These are phyloP conservation scores for Bilobella aurantiaca DNA, from an alignment of 1,140 invertebrate species.

Conservation along the genomic window DNA sequence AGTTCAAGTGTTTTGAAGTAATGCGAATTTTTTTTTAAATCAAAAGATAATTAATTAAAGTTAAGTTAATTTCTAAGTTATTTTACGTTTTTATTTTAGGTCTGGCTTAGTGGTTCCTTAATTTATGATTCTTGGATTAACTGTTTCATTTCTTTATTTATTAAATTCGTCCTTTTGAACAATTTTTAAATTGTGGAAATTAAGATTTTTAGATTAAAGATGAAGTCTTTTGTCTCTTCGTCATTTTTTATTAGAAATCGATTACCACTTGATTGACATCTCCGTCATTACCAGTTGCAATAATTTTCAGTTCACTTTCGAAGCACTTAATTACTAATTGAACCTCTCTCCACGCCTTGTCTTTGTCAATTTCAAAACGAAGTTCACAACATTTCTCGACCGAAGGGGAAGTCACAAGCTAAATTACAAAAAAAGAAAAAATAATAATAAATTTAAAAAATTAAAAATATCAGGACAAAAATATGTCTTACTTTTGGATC, in stretches of 20 bases:
- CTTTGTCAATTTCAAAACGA: conserved; percentile 20
- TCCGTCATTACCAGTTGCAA: conserved; percentile 23
- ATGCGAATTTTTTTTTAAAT: no score
- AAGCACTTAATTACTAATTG: conserved; percentile 25
- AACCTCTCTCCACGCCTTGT: conserved; percentile 31
- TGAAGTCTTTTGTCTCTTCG: not conserved
- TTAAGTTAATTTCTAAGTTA: no score
- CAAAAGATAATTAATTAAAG: no score
- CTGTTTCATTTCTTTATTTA: no score
- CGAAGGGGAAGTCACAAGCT: conserved; percentile 30
- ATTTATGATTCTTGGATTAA: no score
- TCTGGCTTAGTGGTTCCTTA: no score
- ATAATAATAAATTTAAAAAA: not conserved
- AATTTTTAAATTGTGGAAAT: not conserved
- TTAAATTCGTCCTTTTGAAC: not conserved
- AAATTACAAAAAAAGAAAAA: conserved; percentile 8
- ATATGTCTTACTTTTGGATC: conserved; percentile 22
- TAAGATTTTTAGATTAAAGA: not conserved
- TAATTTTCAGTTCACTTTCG: conserved; percentile 26
- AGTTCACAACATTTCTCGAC: conserved; percentile 33
- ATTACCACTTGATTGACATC: conserved; percentile 26
- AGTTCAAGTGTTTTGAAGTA: no score
- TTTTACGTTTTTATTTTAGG: no score
- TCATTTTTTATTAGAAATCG: conserved; percentile 19
- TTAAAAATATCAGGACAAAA: conserved; percentile 6